phyloP scores from a whole-genome alignment of 2,797 vertebrate genomes.

The Oophaga sylvatica region DNA sequence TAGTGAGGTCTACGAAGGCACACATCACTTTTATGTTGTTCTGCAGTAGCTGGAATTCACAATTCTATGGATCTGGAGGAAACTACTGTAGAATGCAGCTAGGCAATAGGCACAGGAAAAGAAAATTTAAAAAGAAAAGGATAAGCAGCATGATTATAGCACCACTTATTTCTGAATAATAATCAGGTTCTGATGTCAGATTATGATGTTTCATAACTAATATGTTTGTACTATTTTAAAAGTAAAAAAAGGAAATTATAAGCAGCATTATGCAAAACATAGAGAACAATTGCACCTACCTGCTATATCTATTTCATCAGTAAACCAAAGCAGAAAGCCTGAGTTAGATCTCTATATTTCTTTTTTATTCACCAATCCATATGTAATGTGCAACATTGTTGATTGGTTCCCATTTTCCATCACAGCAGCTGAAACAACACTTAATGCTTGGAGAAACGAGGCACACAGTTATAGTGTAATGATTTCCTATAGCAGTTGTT shows the following conservation, averaged over 20 bases:
- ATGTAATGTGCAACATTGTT: constrained; percentile 1
- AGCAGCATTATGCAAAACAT: neutral
- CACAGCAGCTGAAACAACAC: constrained; percentile 1
- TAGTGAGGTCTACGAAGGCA: too few relatives aligned
- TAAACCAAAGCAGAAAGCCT: neutral
- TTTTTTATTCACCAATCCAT: constrained; percentile 29
- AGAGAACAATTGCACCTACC: neutral
- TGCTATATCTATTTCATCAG: neutral
- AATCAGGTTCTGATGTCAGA: too few relatives aligned
- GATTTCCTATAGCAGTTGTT: constrained; percentile 52
- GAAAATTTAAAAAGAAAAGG: too few relatives aligned
- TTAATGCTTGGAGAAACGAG: constrained; percentile 26
- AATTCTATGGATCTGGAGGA: too few relatives aligned
- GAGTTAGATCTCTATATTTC: neutral
- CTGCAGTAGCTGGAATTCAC: too few relatives aligned
- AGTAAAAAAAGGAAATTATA: neutral
- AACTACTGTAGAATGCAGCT: too few relatives aligned
- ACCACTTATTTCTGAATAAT: too few relatives aligned
- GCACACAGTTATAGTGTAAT: constrained; percentile 45
- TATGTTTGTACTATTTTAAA: neutral
- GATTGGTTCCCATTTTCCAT: constrained; percentile 30
- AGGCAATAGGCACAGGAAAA: too few relatives aligned
- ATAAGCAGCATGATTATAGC: too few relatives aligned
- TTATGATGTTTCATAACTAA: too few relatives aligned
- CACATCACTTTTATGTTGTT: too few relatives aligned